Evolutionary conservation across 2,113 vertebrate species (phyloP).

Genomic region (Psephotus haematonotus): DNA sequence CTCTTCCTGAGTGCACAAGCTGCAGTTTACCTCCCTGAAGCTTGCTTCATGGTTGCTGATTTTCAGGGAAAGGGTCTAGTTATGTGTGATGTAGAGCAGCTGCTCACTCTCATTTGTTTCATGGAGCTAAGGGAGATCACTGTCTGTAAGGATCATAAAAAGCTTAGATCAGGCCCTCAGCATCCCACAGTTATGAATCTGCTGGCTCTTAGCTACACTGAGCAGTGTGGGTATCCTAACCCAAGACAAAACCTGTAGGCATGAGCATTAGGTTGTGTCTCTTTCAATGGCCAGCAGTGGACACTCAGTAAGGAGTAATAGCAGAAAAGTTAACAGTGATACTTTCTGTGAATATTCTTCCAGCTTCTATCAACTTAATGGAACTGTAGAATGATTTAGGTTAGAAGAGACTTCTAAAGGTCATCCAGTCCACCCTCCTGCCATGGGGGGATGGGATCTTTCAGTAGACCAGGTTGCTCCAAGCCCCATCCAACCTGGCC

Average conservation of each 20-base stretch:
- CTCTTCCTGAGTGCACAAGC: not conserved
- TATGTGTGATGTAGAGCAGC: not conserved
- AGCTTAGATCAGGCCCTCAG: not conserved
- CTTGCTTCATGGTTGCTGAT: accelerated
- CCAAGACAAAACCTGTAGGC: not conserved
- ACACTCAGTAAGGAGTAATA: not conserved
- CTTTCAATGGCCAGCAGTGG: not conserved
- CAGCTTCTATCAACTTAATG: not conserved
- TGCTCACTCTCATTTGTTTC: not conserved
- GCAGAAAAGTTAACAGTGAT: not conserved
- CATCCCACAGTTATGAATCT: not conserved
- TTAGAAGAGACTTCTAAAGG: not conserved
- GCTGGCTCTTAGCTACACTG: not conserved
- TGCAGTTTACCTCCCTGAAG: not conserved
- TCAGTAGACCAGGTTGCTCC: not conserved
- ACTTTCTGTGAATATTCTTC: not conserved
- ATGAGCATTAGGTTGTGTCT: not conserved
- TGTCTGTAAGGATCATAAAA: not conserved
- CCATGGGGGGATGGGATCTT: not conserved
- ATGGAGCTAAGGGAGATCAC: not conserved
- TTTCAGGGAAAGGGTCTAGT: not conserved
- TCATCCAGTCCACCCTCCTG: not conserved
- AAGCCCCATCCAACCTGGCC: not conserved
- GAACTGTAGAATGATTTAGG: not conserved
- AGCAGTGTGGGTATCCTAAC: not conserved